Evolutionary conservation across 2,797 vertebrate genomes (phyloP), one percentile per base, ranked within the genome.

Genomic region (Hafferia zeledoni): DNA sequence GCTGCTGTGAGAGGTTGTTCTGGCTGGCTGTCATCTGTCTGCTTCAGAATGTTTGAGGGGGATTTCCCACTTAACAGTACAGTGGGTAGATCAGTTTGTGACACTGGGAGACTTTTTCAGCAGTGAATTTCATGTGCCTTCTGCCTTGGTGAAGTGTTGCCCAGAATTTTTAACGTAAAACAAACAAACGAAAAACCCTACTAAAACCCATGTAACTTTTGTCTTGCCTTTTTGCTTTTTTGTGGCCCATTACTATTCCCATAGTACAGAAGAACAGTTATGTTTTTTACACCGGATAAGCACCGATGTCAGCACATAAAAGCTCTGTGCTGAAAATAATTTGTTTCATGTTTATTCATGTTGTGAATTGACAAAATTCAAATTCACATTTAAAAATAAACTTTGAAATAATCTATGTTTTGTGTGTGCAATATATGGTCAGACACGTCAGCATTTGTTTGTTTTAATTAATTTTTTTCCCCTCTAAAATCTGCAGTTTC

Each of bases 261-360:
- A 33, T 10, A 49, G 24, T 25, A 35, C 37, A 65, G 87, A 89
- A 83, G 90, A 79, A 1, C 65, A 41, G 55, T 53, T 2, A 3
- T 8, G 20, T 50, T 78, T 89, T 87, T 91, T 85, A 70, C 43
- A 69, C 83, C 2, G 3, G 52, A 64, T 92, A 87, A 90, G 65
- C 49, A 80, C 43, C 1, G 1, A 80, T 91, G 65, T 77, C 47
- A 75, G 79, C 35, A 59, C 28, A 19, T 79, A 81, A 81, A 85
- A 81, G 20, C 33, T 87, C 46, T 78, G 31, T 91, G 59, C 89
- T 95, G 76, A 72, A 92, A 95, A 65, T 61, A 61, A 50, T 83
- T 87, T 71, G 50, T 93, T 96, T 90, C 61, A 5, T 81, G 65
- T 89, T 96, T 95, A 83, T 95, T 93, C 69, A 68, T 81, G 84